Conservation (phyloP, 2,113 vertebrate genomes). For the Picathartes gymnocephalus region DNA sequence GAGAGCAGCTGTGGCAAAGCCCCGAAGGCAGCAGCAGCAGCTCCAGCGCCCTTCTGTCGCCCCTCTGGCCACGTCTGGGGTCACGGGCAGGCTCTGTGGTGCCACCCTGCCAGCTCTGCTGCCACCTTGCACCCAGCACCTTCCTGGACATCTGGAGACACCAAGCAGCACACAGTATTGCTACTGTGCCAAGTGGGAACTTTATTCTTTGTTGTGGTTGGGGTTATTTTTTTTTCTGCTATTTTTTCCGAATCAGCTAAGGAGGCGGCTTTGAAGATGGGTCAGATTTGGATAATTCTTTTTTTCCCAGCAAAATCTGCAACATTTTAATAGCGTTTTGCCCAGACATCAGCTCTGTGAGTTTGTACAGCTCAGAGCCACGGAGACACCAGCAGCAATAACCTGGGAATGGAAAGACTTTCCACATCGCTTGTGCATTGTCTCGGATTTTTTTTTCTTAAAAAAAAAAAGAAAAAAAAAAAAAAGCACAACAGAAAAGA, state of each 20-base stretch:
- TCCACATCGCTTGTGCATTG: conserved; percentile 35
- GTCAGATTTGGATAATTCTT: not conserved
- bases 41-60: accelerated
- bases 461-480: not conserved
- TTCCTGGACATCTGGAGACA: not conserved
- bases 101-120: not conserved
- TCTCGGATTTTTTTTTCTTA: not conserved
- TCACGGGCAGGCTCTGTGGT: not conserved
- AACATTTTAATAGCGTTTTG: not conserved
- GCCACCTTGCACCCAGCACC: not conserved
- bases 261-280: not conserved
- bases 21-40: not conserved
- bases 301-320: not conserved
- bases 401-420: conserved; percentile 16
- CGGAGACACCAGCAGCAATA: not conserved
- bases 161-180: conserved; percentile 38
- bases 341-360: not conserved
- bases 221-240: not conserved
- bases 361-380: not conserved
- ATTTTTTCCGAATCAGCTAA: not conserved
- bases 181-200: conserved; percentile 56
- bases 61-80: not conserved
- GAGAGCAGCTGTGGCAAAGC: accelerated
- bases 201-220: conserved; percentile 36
- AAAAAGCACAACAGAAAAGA: conserved; percentile 37